Base-by-base conservation (phyloP, 2,888 invertebrate genomes). In the Hydrotaea cyrtoneurina region DNA sequence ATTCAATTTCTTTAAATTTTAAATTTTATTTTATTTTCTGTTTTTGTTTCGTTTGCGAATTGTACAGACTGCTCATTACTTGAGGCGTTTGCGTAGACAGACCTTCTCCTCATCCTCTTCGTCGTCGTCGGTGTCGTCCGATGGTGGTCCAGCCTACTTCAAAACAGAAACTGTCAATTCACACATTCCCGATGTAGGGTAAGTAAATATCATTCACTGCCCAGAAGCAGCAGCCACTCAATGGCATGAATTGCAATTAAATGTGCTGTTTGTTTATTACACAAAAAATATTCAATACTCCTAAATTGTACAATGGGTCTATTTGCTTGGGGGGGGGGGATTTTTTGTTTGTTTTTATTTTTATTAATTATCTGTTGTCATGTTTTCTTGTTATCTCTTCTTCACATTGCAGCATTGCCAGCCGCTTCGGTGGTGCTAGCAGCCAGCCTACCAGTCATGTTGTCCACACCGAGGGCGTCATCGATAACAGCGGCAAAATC, bases 81-180 rank as follows among this genome's bases (percentile, higher is more conserved):
- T 90, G 85, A 89, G 88, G 62, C 90, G 90, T 79, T 73, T 90
- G 83, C 90, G 90, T 66, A 89, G 90, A 50, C 87, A 90, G 82
- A 75, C 71, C 0, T 43, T 82, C 2, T 84, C 88, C 0, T 87
- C 89, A 0, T 89, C 90, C 0, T 88, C 89, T 0, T 88, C 89
- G 0, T 87, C 88, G 0, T 89, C 89, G 2, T 86, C 88, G 0
- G 86, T 88, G 2, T 87, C 87, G 0, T 87, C 87, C 0, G 80
- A 87, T 81, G 88, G 84, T 77, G 90, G 90, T 19, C 82, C 83
- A 39, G 75, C 50, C 0, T 19, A 74, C 21, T 87, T 87, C 43
- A 80, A 77, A 2, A 21, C 84, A 5, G 87, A 89, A 39, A 81
- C 87, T 26, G 31, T 73, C 21, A 86, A 86, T 5, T 72, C 85